Percentiles rank a stretch among this genome's conserved stretches.
Conservation (phyloP, 2,888 invertebrate species). For the Drosophila austrosaltans region DNA sequence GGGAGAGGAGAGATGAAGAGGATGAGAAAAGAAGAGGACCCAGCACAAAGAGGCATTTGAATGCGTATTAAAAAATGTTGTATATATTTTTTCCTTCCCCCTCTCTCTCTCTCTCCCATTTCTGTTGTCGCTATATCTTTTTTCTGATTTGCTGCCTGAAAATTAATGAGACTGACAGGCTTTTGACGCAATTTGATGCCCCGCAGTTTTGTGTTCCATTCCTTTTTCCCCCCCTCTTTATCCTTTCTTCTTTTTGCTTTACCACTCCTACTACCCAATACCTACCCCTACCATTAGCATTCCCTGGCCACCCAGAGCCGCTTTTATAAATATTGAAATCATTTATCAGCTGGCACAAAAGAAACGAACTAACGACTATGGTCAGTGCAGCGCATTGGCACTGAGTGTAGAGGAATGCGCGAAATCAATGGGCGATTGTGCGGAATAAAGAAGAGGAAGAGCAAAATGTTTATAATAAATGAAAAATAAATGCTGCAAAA, state of each 20-base stretch:
- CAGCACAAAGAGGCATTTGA: constrained; percentile 61
- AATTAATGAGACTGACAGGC: constrained; percentile 79
- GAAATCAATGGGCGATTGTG: constrained; percentile 67
- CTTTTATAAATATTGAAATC: constrained; percentile 69
- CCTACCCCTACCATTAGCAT: background rate
- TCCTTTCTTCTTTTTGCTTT: background rate
- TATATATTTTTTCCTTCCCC: constrained; percentile 31
- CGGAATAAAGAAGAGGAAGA: constrained; percentile 11
- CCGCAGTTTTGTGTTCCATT: constrained; percentile 55
- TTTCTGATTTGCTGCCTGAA: constrained; percentile 24
- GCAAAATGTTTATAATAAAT: constrained; percentile 18
- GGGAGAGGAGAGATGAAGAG: background rate
- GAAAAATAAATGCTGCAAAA: constrained; percentile 18
- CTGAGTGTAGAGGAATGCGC: constrained; percentile 46
- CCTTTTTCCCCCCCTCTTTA: background rate
- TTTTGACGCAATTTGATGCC: constrained; percentile 77
- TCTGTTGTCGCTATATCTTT: constrained; percentile 35
- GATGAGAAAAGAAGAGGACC: background rate
- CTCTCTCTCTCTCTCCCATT: background rate
- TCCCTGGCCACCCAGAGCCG: constrained; percentile 26
- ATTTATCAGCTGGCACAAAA: constrained; percentile 72
- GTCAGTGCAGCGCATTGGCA: constrained; percentile 19
- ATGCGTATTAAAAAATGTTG: constrained; percentile 60
- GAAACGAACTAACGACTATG: constrained; percentile 38
- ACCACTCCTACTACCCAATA: background rate